These are phyloP conservation scores for Leptothorax acervorum DNA, from an alignment of 2,888 invertebrate genomes.

Conservation along the genomic window DNA sequence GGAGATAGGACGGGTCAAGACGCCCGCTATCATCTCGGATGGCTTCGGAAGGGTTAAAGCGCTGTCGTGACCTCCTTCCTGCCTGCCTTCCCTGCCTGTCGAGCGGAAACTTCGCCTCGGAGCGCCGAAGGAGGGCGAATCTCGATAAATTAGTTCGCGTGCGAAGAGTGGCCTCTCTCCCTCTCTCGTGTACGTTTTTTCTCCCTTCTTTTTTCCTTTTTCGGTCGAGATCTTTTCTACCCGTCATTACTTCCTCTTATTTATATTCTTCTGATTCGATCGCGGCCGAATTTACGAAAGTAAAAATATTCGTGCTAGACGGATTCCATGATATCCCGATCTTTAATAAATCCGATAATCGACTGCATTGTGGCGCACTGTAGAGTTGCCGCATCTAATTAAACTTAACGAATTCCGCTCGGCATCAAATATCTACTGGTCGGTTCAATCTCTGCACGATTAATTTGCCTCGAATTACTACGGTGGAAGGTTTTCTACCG, in stretches of 20 bases:
- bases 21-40: slow-evolving; percentile 77
- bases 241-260: slow-evolving; percentile 8
- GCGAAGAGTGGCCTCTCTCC: slow-evolving; percentile 17
- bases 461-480: slow-evolving; percentile 43
- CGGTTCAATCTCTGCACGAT: slow-evolving; percentile 36
- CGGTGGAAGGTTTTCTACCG: slow-evolving; percentile 22
- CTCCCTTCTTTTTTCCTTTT: neutral
- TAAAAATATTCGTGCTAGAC: slow-evolving; percentile 28
- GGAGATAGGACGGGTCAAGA: slow-evolving; percentile 81
- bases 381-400: slow-evolving; percentile 46
- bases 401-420: slow-evolving; percentile 54
- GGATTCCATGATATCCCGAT: slow-evolving; percentile 27
- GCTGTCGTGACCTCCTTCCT: slow-evolving; percentile 75
- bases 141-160: slow-evolving; percentile 55
- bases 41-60: slow-evolving; percentile 78
- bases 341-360: slow-evolving; percentile 55
- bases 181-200: neutral
- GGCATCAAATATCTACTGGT: slow-evolving; percentile 48
- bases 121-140: slow-evolving; percentile 51
- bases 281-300: slow-evolving; percentile 8
- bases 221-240: neutral
- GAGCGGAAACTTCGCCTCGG: slow-evolving; percentile 63
- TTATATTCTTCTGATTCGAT: slow-evolving; percentile 35
- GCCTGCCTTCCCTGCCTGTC: slow-evolving; percentile 68
- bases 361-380: slow-evolving; percentile 44